phyloP scores from a whole-genome alignment of 30 jellyfish, hydroid and myxozoan species.

The Nemopilema nomurai region DNA sequence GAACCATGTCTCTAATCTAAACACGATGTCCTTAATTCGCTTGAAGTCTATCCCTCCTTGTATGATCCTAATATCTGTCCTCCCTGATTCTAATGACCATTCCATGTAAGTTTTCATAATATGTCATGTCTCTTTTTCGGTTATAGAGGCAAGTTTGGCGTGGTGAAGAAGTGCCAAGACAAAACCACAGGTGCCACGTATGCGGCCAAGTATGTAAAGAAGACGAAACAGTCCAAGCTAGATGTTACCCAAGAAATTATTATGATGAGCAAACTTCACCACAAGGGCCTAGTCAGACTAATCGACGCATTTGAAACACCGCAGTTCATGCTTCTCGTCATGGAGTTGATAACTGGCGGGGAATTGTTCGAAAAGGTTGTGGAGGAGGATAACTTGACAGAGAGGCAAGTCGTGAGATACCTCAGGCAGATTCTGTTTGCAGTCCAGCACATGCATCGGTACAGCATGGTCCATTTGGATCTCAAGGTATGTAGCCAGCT shows the following conservation, averaged over 20 bases:
- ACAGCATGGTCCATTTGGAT: conserved; percentile 85
- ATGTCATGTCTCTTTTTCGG: background rate
- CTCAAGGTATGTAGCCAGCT: conserved; percentile 64
- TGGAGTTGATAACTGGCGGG: conserved; percentile 97
- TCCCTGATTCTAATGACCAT: no score
- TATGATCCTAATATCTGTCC: background rate
- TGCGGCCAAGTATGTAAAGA: conserved; percentile 87
- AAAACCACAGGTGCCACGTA: conserved; percentile 41
- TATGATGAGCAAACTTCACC: conserved; percentile 81
- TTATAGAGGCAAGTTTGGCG: conserved; percentile 86
- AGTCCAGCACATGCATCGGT: conserved; percentile 92
- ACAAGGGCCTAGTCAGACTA: conserved; percentile 60
- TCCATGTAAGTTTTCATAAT: background rate
- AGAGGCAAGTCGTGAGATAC: conserved; percentile 89
- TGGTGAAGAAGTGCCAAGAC: conserved; percentile 83
- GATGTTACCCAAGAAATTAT: conserved; percentile 74
- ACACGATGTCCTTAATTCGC: no score
- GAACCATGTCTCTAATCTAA: no score
- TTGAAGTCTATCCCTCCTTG: no score
- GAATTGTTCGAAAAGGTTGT: conserved; percentile 92
- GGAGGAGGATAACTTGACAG: conserved; percentile 93
- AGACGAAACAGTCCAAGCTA: conserved; percentile 65
- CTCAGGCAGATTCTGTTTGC: conserved; percentile 82
- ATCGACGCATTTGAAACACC: conserved; percentile 83
- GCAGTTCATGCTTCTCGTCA: conserved; percentile 77